Evolutionary conservation across 2,113 vertebrate species (phyloP), one percentile per base, ranked within the genome.

Genomic region (Xenopus laevis): DNA sequence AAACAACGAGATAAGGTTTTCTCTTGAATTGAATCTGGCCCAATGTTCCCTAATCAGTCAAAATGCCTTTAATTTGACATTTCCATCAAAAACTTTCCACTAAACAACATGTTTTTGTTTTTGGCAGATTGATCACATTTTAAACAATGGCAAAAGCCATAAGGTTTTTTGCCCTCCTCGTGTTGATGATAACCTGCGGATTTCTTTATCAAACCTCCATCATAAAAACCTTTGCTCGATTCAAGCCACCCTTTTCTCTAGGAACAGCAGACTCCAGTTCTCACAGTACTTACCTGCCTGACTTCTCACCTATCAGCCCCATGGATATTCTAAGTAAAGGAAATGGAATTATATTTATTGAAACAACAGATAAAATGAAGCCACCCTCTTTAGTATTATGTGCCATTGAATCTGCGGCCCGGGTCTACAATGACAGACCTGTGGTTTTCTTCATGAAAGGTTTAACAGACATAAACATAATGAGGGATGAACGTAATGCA

Each of bases 391-490:
- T 93, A 69, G 87, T 89, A 60, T 86, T 87, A 4, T 93, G 91
- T 40, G 87, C 91, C 0, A 83, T 92, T 68, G 91, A 92, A 57
- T 93, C 91, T 0, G 89, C 91, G 0, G 86, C 90, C 71, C 84
- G 82, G 59, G 83, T 81, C 8, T 91, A 93, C 20, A 82, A 77
- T 0, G 79, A 85, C 18, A 74, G 82, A 8, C 83, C 86, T 0
- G 6, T 92, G 74, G 78, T 79, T 30, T 88, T 91, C 67, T 86
- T 93, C 40, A 82, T 93, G 88, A 89, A 89, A 71, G 89, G 89
- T 0, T 81, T 93, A 71, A 72, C 11, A 0, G 83, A 79, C 0
- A 55, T 79, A 12, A 67, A 70, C 50, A 80, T 68, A 0, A 76
- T 68, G 0, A 4, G 74, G 27, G 71, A 80, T 46, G 16, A 80